These are phyloP conservation scores for Heliconius erato DNA, from an alignment of 2,888 invertebrate species.

Conservation along the genomic window DNA sequence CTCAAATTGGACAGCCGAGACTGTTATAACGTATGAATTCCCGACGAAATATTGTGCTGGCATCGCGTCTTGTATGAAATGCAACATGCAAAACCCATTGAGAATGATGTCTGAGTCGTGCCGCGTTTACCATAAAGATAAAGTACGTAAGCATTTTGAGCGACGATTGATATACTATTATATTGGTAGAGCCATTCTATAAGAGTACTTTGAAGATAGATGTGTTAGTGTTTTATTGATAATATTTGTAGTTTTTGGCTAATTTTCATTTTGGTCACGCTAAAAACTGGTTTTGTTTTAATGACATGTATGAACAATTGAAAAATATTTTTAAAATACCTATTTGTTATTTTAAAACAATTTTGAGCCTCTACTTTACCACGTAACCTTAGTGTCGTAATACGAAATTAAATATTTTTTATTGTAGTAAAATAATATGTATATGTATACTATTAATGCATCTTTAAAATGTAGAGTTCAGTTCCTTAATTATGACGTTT, in stretches of 20 bases:
- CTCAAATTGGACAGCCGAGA: conserved; percentile 44
- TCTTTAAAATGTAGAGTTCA: too few relatives aligned
- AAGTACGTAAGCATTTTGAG: conserved; percentile 8
- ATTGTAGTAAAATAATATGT: too few relatives aligned
- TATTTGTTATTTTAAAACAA: neutral
- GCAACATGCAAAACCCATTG: conserved; percentile 78
- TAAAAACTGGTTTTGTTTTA: too few relatives aligned
- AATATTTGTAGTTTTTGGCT: neutral
- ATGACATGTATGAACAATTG: neutral
- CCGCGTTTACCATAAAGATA: conserved; percentile 1
- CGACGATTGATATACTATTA: conserved; percentile 12
- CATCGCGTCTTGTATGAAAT: conserved; percentile 44
- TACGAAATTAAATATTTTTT: neutral
- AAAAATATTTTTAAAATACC: neutral
- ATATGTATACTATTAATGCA: too few relatives aligned
- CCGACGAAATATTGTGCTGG: conserved; percentile 59
- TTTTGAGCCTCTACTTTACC: neutral
- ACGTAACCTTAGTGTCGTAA: neutral
- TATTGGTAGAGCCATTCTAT: neutral
- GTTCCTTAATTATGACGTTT: too few relatives aligned
- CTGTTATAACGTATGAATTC: conserved; percentile 54
- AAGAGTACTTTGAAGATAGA: neutral
- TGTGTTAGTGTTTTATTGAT: neutral
- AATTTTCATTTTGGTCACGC: too few relatives aligned
- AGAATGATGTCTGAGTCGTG: conserved; percentile 54